Evolutionary conservation across 1,140 invertebrate species (phyloP).

Genomic region (Bombus waltoni): DNA sequence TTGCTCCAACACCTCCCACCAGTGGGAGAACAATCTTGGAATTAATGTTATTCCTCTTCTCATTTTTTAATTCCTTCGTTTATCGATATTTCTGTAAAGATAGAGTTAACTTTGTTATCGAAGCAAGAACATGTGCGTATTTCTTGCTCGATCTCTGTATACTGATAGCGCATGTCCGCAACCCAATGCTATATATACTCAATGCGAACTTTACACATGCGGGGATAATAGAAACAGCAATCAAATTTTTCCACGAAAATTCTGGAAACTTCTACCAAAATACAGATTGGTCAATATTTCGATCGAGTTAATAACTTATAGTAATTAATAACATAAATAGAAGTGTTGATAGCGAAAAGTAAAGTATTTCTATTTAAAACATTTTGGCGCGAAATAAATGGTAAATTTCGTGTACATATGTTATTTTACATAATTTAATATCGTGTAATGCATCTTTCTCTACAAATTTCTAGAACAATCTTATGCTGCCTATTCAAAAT

Average conservation of each 20-base stretch:
- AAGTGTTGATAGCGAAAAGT: too few species aligned
- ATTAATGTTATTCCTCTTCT: constrained; percentile 71
- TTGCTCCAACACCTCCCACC: constrained; percentile 75
- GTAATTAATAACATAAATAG: neutral
- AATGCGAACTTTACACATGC: too few species aligned
- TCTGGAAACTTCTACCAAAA: neutral
- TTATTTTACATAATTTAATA: neutral
- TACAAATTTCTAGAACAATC: neutral
- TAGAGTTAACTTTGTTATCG: neutral
- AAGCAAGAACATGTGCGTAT: neutral
- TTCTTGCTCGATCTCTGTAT: constrained; percentile 1
- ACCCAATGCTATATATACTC: constrained; percentile 27
- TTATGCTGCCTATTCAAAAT: neutral
- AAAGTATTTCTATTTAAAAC: neutral
- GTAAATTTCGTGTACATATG: neutral
- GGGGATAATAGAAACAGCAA: neutral
- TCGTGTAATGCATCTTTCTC: neutral
- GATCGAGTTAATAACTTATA: neutral
- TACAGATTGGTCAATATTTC: neutral
- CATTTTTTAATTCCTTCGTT: constrained; percentile 54
- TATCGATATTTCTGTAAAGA: neutral
- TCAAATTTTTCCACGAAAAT: neutral
- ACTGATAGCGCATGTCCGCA: constrained; percentile 10
- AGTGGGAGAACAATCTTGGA: constrained; percentile 75
- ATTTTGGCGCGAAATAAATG: neutral